phyloP scores from a whole-genome alignment of 2,888 invertebrate genomes.

The Rhopalosiphum nymphaeae region DNA sequence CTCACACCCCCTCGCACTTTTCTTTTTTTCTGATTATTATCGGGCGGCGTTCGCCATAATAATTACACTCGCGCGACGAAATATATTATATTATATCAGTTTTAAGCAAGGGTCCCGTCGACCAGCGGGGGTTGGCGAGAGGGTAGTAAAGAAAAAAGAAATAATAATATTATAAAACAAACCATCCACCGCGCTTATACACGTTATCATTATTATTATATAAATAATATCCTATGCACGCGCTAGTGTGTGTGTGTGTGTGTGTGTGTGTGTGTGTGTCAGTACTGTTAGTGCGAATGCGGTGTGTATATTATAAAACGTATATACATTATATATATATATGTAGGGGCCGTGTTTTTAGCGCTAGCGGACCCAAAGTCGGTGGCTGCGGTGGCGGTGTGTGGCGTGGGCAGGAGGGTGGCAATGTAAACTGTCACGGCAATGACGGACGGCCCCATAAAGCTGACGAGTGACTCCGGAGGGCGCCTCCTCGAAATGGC shows the following conservation, averaged over 20 bases:
- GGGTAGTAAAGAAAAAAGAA: slow-evolving; percentile 12
- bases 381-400: slow-evolving; percentile 20
- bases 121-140: not conserved
- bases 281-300: not conserved
- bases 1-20: not conserved
- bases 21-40: slow-evolving; percentile 41
- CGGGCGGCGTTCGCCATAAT: slow-evolving; percentile 50
- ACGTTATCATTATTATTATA: slow-evolving; percentile 16
- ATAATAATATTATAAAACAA: slow-evolving; percentile 52
- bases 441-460: slow-evolving; percentile 82
- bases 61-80: slow-evolving; percentile 55
- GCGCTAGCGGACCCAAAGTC: slow-evolving; percentile 53
- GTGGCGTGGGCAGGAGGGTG: slow-evolving; percentile 44
- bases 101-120: slow-evolving; percentile 43
- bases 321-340: slow-evolving; percentile 4
- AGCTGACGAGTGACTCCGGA: slow-evolving; percentile 79
- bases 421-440: slow-evolving; percentile 77
- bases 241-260: not conserved
- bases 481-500: slow-evolving; percentile 80
- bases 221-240: not conserved
- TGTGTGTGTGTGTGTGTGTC: not conserved
- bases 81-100: slow-evolving; percentile 54
- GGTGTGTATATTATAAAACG: slow-evolving; percentile 15
- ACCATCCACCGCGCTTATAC: slow-evolving; percentile 26
- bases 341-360: slow-evolving; percentile 46